Conservation (phyloP, 2,888 invertebrate genomes). For the Vannuccia rotundouncinata region DNA sequence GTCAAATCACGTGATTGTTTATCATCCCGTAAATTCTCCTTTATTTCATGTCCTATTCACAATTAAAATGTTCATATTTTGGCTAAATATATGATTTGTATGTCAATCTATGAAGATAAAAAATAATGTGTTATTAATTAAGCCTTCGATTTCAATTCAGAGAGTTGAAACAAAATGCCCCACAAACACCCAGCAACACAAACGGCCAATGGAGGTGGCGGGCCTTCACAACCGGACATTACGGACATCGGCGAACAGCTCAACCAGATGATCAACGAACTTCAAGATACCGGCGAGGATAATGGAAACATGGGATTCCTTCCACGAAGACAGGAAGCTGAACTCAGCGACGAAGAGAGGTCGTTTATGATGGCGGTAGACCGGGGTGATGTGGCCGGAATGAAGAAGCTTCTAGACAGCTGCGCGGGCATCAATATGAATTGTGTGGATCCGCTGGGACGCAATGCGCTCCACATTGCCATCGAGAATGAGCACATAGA, state of each 20-base stretch:
- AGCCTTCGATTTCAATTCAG: too few species aligned
- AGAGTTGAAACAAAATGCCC: too few species aligned
- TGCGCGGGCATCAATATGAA: conserved; percentile 66
- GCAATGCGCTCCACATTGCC: conserved; percentile 78
- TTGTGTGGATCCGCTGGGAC: conserved; percentile 84
- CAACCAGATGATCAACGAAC: not conserved
- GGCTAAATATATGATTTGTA: too few species aligned
- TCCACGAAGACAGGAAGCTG: conserved; percentile 4
- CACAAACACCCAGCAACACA: too few species aligned
- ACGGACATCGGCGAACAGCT: not conserved
- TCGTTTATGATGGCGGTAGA: conserved; percentile 35
- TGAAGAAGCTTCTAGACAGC: conserved; percentile 45
- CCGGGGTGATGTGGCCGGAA: conserved; percentile 25
- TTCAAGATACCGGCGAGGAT: not conserved
- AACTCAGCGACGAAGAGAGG: conserved; percentile 34
- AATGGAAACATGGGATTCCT: not conserved
- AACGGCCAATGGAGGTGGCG: too few species aligned
- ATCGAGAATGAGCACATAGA: conserved; percentile 91
- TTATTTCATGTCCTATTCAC: too few species aligned
- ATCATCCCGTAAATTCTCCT: too few species aligned
- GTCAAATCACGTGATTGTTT: too few species aligned
- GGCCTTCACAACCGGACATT: not conserved
- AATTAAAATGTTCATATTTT: too few species aligned
- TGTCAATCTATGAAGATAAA: too few species aligned
- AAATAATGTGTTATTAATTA: too few species aligned